Base-by-base conservation (phyloP, 30 jellyfish, hydroid and myxozoan species). In the Phacellophora camtschatica region DNA sequence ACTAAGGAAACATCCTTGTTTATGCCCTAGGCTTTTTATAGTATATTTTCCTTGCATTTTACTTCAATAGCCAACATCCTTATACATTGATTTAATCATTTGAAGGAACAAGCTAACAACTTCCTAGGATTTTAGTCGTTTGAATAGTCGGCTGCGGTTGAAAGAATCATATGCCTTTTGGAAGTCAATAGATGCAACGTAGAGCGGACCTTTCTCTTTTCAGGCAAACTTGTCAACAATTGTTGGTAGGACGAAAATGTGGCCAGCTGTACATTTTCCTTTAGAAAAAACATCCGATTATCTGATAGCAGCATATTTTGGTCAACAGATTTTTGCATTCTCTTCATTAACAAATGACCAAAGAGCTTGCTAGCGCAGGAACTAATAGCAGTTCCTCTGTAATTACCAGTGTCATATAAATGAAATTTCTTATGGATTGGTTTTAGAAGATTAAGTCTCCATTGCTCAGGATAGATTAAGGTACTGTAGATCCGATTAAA, bases 121-220 rank as follows among this genome's bases (percentile, higher is more conserved):
- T 5, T 39, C 51, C 51, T 5, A 39, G 13, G 51, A 39, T 39
- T 39, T 39, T 5, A 39, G 51, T 7, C 43, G 25, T 58, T 58
- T 58, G 19, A 58, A 9, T 16, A 58, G 45, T 13, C 20, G 73
- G 18, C 43, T 58, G 39, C 73, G 73, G 31, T 58, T 58, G 6
- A 58, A 9, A 18, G 73, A 58, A 31, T 58, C 73, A 18, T 58
- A 58, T 31, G 73, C 73, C 73, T 58, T 58, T 58, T 58, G 73
- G 31, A 58, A 58, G 43, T 58, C 73, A 58, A 58, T 58, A 27
- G 27, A 58, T 18, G 67, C 22, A 30, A 18, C 23, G 67, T 13
- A 51, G 24, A 51, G 24, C 22, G 5, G 67, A 18, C 67, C 67
- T 9, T 51, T 51, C 9, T 18, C 22, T 5, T 51, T 9, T 18